Conservation (phyloP, 2,113 vertebrate species). For the Boulengeromyrus knoepffleri region DNA sequence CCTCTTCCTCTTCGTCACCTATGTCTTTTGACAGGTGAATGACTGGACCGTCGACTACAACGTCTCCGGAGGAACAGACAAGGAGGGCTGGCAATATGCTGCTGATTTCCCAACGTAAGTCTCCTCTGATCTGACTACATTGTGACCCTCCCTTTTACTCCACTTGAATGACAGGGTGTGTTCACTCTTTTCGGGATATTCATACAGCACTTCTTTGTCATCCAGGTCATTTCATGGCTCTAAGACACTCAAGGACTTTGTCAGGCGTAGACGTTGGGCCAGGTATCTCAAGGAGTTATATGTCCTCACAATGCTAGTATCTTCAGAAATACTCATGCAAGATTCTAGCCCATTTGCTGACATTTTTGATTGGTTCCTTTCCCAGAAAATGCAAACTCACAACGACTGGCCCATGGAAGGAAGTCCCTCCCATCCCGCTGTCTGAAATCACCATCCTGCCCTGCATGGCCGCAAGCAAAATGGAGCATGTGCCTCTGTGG, state of each 20-base stretch:
- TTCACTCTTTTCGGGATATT: constrained; percentile 8
- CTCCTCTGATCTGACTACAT: background rate
- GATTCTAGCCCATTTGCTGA: constrained; percentile 15
- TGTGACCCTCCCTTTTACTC: background rate
- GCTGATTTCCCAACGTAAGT: constrained; percentile 91
- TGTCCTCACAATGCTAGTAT: background rate
- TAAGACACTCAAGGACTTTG: constrained; percentile 97
- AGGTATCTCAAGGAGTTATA: constrained; percentile 60
- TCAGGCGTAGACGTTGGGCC: constrained; percentile 87
- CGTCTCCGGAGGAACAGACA: constrained; percentile 71
- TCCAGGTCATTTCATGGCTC: constrained; percentile 84
- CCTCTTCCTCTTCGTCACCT: background rate
- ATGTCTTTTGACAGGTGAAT: constrained; percentile 66
- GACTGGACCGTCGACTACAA: constrained; percentile 88
- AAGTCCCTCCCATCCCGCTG: constrained; percentile 79
- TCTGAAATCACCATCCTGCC: constrained; percentile 81
- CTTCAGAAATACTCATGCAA: background rate
- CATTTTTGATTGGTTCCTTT: background rate
- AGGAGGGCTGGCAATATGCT: constrained; percentile 94
- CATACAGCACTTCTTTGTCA: constrained; percentile 15
- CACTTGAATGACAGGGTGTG: background rate
- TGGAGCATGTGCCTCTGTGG: constrained; percentile 76
- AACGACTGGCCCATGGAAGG: constrained; percentile 90
- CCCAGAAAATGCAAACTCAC: constrained; percentile 87
- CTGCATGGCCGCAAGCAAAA: constrained; percentile 46